Conservation (phyloP, 2,113 vertebrate species). For the Ceratotherium simum region DNA sequence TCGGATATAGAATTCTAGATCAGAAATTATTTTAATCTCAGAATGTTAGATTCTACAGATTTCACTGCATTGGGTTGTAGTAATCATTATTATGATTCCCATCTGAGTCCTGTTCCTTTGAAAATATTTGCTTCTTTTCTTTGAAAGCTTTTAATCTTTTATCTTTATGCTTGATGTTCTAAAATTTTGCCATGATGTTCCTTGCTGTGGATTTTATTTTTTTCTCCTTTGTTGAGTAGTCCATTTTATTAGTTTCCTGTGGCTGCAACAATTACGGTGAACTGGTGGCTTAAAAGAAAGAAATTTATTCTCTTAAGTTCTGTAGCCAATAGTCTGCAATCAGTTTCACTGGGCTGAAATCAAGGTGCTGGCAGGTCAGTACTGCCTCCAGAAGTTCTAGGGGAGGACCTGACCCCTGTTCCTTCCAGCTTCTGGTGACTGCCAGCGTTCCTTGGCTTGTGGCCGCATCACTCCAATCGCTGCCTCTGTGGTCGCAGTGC, state of each 20-base stretch:
- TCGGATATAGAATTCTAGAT: not conserved
- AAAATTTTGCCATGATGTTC: not conserved
- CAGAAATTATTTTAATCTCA: not conserved
- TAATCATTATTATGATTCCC: too few relatives aligned
- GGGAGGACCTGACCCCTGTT: not conserved
- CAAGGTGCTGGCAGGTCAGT: not conserved
- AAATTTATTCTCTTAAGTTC: not conserved
- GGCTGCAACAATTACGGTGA: not conserved
- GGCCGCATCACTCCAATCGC: fast-evolving
- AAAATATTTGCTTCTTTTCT: not conserved
- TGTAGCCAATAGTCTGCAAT: not conserved
- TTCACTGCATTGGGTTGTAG: too few relatives aligned
- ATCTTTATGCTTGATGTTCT: not conserved
- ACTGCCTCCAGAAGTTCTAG: too few relatives aligned
- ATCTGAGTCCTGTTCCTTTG: not conserved
- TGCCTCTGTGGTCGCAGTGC: not conserved
- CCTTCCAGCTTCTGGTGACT: not conserved
- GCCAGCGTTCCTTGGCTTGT: not conserved
- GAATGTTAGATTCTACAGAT: not conserved
- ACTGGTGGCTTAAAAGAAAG: not conserved
- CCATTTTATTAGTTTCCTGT: not conserved
- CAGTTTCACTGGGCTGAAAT: not conserved
- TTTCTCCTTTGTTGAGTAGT: not conserved
- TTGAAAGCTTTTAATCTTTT: not conserved
- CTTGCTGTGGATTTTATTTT: not conserved